Percentiles rank a stretch among this genome's conserved stretches.
Conservation (phyloP, 2,113 vertebrate genomes). For the Rhombomys opimus region DNA sequence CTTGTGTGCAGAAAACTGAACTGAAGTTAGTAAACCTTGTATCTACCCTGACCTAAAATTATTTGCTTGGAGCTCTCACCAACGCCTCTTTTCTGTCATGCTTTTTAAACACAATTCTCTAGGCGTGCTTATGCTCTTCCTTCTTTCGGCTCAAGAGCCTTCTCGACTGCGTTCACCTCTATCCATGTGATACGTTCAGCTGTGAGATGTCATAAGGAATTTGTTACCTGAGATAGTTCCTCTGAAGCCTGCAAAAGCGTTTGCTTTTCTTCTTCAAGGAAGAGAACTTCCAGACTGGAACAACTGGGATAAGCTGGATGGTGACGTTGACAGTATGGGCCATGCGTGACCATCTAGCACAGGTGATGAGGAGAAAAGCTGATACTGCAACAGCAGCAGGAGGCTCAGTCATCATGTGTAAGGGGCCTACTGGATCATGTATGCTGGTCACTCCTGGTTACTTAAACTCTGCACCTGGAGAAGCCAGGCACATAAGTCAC, state of each 20-base stretch:
- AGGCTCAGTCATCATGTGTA: neutral
- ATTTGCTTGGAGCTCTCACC: slow-evolving; percentile 55
- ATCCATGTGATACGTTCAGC: slow-evolving; percentile 4
- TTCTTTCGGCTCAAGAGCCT: slow-evolving; percentile 19
- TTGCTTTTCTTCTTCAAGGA: slow-evolving; percentile 56
- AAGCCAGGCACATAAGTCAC: slow-evolving; percentile 4
- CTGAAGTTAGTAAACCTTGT: slow-evolving; percentile 59
- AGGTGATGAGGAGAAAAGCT: neutral
- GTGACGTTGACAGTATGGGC: neutral
- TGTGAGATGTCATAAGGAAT: slow-evolving; percentile 74
- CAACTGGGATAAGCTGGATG: slow-evolving; percentile 21
- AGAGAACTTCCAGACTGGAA: slow-evolving; percentile 39
- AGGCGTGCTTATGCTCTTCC: slow-evolving; percentile 42
- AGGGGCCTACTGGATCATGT: slow-evolving; percentile 37
- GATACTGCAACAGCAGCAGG: neutral
- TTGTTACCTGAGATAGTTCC: slow-evolving; percentile 58
- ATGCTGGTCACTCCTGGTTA: slow-evolving; percentile 45
- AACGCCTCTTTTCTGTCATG: slow-evolving; percentile 54
- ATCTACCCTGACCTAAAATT: slow-evolving; percentile 64
- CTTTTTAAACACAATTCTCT: slow-evolving; percentile 64
- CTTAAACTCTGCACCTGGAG: neutral
- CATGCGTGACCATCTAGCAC: neutral
- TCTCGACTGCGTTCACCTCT: neutral
- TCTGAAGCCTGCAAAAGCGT: slow-evolving; percentile 44
- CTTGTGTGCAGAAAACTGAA: slow-evolving; percentile 39